phyloP scores from a whole-genome alignment of 2,797 vertebrate species.

The Acanthurus tractus region DNA sequence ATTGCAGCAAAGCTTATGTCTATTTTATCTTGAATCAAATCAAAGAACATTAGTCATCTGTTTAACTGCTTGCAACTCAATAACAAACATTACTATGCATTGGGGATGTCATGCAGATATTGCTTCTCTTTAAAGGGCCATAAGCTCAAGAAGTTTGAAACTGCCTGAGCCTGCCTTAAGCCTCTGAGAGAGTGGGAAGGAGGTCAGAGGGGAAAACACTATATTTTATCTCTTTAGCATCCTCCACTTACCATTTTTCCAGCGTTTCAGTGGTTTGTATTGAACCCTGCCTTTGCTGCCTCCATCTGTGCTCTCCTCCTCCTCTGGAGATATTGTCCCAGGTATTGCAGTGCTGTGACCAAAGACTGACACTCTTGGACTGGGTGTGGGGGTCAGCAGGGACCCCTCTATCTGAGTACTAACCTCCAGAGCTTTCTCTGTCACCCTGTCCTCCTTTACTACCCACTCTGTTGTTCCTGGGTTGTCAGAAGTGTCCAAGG shows the following conservation, averaged over 20 bases:
- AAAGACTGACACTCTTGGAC: conserved; percentile 10
- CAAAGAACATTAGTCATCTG: too few relatives aligned
- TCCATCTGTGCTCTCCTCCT: conserved; percentile 27
- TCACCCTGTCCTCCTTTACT: conserved; percentile 19
- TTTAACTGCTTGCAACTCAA: too few relatives aligned
- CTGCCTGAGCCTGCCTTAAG: background rate
- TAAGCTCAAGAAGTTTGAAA: too few relatives aligned
- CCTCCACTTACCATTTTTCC: conserved; percentile 78
- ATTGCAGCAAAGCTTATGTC: background rate
- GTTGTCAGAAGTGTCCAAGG: conserved; percentile 5
- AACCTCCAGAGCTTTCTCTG: conserved; percentile 10
- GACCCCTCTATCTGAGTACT: conserved; percentile 25
- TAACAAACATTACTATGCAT: too few relatives aligned
- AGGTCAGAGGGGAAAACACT: background rate
- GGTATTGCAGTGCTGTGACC: conserved; percentile 16
- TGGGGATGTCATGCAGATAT: background rate
- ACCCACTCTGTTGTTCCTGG: conserved; percentile 19
- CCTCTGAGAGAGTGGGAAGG: background rate
- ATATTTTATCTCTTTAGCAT: too few relatives aligned
- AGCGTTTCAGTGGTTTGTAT: conserved; percentile 73
- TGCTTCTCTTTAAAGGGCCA: background rate
- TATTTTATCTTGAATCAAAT: too few relatives aligned
- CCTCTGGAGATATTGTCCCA: conserved; percentile 4
- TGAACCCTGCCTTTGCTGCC: conserved; percentile 40
- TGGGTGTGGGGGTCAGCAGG: conserved; percentile 20